A percentile compares a stretch with the other conserved stretches of the same genome.
These are phyloP conservation scores for Vimba vimba DNA, from an alignment of 2,113 vertebrate species.

Conservation along the genomic window DNA sequence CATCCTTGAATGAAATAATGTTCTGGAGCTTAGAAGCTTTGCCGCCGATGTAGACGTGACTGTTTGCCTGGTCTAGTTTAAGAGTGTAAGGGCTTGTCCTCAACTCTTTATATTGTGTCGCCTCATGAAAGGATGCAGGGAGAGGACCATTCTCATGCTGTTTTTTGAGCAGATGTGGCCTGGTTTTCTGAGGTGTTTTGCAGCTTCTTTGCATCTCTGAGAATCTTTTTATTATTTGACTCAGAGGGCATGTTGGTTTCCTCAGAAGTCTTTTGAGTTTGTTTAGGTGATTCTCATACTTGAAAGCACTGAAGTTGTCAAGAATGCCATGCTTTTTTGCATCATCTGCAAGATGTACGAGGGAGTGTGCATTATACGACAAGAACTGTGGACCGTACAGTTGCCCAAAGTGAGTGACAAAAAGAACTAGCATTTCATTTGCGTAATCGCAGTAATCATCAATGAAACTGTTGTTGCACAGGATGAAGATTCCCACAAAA, in stretches of 20 bases:
- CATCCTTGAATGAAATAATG: neutral
- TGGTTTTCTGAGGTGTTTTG: neutral
- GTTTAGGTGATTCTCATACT: neutral
- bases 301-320: conserved; percentile 25
- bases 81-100: neutral
- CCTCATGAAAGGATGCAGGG: neutral
- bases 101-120: neutral
- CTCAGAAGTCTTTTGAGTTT: conserved; percentile 8
- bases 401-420: conserved; percentile 5
- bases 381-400: conserved; percentile 6
- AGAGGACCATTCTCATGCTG: neutral
- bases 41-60: neutral
- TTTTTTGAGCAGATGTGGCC: conserved; percentile 12
- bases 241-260: conserved; percentile 18
- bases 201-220: conserved; percentile 13
- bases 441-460: conserved; percentile 2
- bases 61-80: neutral
- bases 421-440: neutral
- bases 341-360: conserved; percentile 19
- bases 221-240: conserved; percentile 23
- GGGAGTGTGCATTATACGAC: conserved; percentile 6
- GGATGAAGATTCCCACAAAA: conserved; percentile 25
- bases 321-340: conserved; percentile 1
- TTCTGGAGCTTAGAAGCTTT: neutral
- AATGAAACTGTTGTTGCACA: neutral